Percentiles rank a stretch among this genome's conserved stretches.
phyloP scores from a whole-genome alignment of 2,113 vertebrate genomes.

The Laterallus jamaicensis region DNA sequence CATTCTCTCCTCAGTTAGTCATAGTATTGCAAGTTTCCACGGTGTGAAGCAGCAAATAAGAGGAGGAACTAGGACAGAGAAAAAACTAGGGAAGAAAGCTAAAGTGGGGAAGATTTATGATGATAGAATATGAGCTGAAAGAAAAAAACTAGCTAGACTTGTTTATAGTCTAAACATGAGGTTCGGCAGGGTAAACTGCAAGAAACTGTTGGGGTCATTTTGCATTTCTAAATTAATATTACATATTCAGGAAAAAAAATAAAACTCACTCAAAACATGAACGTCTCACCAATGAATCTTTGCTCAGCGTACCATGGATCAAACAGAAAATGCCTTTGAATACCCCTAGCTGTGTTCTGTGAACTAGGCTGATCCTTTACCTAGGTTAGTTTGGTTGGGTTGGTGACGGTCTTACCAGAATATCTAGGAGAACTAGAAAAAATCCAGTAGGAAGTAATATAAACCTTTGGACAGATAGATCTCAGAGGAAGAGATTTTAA shows the following conservation, averaged over 20 bases:
- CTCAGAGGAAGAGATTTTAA: not conserved
- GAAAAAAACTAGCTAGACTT: not conserved
- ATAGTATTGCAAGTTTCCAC: not conserved
- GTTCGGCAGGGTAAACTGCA: not conserved
- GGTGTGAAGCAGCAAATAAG: not conserved
- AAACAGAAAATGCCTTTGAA: not conserved
- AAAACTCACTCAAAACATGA: not conserved
- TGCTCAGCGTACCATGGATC: not conserved
- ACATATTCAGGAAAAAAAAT: not conserved
- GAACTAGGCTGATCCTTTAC: not conserved
- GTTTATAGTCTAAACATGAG: not conserved
- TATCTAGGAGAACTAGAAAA: not conserved
- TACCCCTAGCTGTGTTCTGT: not conserved
- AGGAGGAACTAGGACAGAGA: not conserved
- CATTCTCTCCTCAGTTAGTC: constrained; percentile 28
- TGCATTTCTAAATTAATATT: not conserved
- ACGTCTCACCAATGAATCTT: not conserved
- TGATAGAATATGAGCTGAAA: not conserved
- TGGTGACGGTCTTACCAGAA: not conserved
- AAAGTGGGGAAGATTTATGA: not conserved
- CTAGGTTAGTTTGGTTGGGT: not conserved
- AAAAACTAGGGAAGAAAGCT: not conserved
- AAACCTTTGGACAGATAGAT: not conserved
- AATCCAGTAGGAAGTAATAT: not conserved
- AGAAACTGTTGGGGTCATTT: not conserved